Conservation (phyloP, 2,113 vertebrate species). For the Psilopogon haemacephalus region DNA sequence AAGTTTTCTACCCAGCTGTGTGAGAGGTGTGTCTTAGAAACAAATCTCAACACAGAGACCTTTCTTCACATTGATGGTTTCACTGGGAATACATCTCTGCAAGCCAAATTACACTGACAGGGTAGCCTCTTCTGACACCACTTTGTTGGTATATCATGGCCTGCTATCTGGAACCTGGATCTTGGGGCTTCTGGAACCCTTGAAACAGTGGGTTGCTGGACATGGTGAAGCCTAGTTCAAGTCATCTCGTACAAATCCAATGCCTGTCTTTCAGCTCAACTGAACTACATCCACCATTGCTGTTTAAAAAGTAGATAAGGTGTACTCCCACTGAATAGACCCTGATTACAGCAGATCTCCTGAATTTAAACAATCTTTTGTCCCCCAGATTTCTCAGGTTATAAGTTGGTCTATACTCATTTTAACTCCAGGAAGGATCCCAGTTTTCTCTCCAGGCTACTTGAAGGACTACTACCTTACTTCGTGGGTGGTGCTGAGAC, state of each 20-base stretch:
- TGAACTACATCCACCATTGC: neutral
- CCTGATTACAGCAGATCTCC: neutral
- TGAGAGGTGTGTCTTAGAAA: neutral
- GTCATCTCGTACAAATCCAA: neutral
- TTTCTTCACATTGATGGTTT: neutral
- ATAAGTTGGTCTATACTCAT: neutral
- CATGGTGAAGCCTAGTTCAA: neutral
- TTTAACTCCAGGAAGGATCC: neutral
- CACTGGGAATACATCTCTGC: neutral
- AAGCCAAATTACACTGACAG: neutral
- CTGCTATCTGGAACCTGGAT: neutral
- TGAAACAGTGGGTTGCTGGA: neutral
- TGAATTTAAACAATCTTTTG: neutral
- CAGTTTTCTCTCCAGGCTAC: neutral
- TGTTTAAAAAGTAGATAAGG: neutral
- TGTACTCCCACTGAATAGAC: neutral
- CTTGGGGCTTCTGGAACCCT: neutral
- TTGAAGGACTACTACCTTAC: neutral
- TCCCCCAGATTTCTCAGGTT: fast-evolving
- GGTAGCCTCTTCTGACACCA: fast-evolving
- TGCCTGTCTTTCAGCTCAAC: neutral
- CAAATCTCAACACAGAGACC: neutral
- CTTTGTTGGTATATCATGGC: neutral
- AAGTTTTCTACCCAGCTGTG: neutral
- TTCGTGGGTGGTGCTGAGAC: neutral